Evolutionary conservation across 2,888 invertebrate species (phyloP).

Genomic region (Parthenolecanium corni): DNA sequence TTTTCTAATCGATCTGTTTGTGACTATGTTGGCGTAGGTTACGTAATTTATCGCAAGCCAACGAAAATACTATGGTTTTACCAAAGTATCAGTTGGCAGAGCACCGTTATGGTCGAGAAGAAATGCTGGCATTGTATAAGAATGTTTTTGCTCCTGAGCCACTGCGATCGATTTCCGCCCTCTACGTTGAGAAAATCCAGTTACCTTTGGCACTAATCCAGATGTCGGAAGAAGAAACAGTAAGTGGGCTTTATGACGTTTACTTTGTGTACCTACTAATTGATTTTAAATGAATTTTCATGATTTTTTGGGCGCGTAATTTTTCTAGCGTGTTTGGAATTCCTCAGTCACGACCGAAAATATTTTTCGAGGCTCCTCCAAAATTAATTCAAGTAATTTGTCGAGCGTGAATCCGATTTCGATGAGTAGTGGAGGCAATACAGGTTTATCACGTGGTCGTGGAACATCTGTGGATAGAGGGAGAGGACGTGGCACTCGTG

Average conservation of each 20-base stretch:
- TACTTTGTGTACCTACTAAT: too few relatives aligned
- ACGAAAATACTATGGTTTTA: conserved; percentile 42
- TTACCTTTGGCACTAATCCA: conserved; percentile 58
- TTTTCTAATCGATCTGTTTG: neutral
- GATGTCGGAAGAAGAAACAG: conserved; percentile 57
- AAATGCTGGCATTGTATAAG: conserved; percentile 77
- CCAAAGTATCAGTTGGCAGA: conserved; percentile 55
- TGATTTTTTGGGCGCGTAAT: conserved; percentile 15
- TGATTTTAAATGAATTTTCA: neutral
- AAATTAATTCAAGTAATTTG: neutral
- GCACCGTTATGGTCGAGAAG: conserved; percentile 85
- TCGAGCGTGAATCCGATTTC: neutral
- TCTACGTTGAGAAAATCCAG: conserved; percentile 62
- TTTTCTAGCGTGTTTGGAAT: conserved; percentile 45
- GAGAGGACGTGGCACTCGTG: conserved; percentile 37
- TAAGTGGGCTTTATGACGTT: conserved; percentile 35
- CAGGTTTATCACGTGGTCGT: conserved; percentile 32
- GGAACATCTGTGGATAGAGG: conserved; percentile 33
- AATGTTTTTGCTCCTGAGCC: conserved; percentile 46
- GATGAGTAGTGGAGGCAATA: conserved; percentile 9
- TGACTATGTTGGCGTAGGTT: conserved; percentile 45
- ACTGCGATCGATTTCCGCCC: conserved; percentile 46
- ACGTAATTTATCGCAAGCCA: conserved; percentile 58
- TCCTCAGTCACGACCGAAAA: conserved; percentile 44
- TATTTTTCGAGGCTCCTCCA: conserved; percentile 37